Evolutionary conservation across 2,888 invertebrate species (phyloP), one percentile per base, ranked within the genome.

Genomic region (Tinea trinotella): DNA sequence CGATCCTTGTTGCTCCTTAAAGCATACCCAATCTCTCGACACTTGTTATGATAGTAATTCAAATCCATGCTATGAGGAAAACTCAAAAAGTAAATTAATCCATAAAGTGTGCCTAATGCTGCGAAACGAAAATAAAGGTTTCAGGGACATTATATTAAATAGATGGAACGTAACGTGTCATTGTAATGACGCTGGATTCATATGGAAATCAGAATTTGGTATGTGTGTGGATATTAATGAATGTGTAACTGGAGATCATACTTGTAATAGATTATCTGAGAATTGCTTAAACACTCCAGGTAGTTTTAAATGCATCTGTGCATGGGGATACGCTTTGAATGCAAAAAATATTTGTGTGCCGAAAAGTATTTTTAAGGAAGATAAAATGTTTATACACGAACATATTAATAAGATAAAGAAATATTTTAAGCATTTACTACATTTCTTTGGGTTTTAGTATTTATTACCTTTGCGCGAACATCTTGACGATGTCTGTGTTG

Each of bases 401-500:
- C 40, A 36, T 36, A 40, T 15, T 20, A 19, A 20, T 19, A 19
- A 13, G 1, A 17, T 54, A 1, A 54, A 54, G 24, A 2, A 15
- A 15, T 35, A 30, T n/a, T n/a, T 48, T 34, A 48, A 48, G 12
- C 17, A 18, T 30, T n/a, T 53, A 19, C 12, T 53, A 20, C 3
- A 40, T 12, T 40, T 44, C 30, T 46, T 46, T 30, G 53, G 36
- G 10, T 35, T 53, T 46, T 6, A 9, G 2, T n/a, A n/a, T n/a
- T n/a, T n/a, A n/a, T 62, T 67, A 92, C 92, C 88, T 95, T 95
- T 5, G 95, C 95, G 61, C 95, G 81, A 22, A 92, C 91, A 63
- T 94, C 94, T 57, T 91, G 90, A 56, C 92, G 86, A 59, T 88
- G 87, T 46, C 90, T 86, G 63, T 88, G 84, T 63, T 90, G 90